These are phyloP conservation scores for Aldabrachelys gigantea DNA, from an alignment of 2,113 vertebrate species.

Conservation along the genomic window DNA sequence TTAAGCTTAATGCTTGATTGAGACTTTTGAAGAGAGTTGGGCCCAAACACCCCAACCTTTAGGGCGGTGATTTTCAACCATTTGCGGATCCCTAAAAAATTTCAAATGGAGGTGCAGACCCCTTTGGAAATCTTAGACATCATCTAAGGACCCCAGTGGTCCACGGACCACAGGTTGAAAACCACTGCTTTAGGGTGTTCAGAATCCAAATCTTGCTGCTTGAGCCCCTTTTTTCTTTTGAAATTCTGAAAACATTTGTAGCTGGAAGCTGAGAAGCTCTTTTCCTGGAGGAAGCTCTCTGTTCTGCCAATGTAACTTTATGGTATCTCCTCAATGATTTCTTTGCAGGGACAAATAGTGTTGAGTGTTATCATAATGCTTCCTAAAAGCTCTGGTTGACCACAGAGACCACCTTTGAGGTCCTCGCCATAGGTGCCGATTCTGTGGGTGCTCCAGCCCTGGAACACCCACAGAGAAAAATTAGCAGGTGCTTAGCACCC, in stretches of 20 bases:
- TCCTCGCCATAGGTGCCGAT: constrained; percentile 4
- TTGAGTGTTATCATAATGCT: constrained; percentile 51
- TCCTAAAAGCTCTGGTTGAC: constrained; percentile 48
- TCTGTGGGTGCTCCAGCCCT: too few species aligned
- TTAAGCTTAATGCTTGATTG: not conserved
- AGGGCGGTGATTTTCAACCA: too few species aligned
- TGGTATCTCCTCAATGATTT: not conserved
- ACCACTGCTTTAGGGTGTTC: not conserved
- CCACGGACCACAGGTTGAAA: too few species aligned
- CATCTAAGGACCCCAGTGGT: too few species aligned
- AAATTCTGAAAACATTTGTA: not conserved
- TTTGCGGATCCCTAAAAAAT: too few species aligned
- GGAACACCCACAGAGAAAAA: not conserved
- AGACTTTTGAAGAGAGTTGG: not conserved
- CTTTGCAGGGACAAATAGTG: not conserved
- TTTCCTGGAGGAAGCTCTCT: not conserved
- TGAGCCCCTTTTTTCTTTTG: not conserved
- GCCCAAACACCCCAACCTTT: not conserved
- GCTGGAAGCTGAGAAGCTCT: not conserved
- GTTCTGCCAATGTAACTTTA: not conserved
- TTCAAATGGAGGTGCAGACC: too few species aligned
- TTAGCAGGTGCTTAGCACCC: not conserved
- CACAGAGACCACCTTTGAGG: constrained; percentile 31
- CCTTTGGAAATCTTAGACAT: too few species aligned
- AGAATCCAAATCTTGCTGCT: not conserved